Evolutionary conservation across 2,113 vertebrate genomes (phyloP).

Genomic region (Gopherus evgoodei): DNA sequence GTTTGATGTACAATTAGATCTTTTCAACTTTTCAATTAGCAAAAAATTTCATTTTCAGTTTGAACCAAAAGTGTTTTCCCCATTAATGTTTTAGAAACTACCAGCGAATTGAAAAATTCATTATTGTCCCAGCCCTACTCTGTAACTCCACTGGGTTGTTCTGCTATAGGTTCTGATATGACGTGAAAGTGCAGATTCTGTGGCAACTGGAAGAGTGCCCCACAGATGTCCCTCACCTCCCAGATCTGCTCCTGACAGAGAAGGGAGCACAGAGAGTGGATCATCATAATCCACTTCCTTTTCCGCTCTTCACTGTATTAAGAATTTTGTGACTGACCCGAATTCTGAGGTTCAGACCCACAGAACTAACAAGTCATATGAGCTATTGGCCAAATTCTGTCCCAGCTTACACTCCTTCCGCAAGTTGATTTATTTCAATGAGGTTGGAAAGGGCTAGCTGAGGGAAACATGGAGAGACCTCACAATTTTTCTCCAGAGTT

Average conservation of each 20-base stretch:
- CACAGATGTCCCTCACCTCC: not conserved
- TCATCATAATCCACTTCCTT: not conserved
- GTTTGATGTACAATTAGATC: not conserved
- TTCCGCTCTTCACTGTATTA: not conserved
- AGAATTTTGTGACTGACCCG: not conserved
- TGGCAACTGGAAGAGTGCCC: not conserved
- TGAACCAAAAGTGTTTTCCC: not conserved
- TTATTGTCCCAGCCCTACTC: not conserved
- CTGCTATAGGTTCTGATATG: not conserved
- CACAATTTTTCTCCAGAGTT: not conserved
- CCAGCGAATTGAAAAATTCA: not conserved
- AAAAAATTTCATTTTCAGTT: not conserved
- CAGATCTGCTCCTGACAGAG: not conserved
- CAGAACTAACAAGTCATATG: not conserved
- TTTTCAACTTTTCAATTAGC: not conserved
- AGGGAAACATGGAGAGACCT: not conserved
- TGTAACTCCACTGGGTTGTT: not conserved
- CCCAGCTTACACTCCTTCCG: not conserved
- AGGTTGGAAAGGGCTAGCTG: not conserved
- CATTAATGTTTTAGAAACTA: not conserved
- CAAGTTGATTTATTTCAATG: not conserved
- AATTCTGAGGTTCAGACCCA: not conserved
- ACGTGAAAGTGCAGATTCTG: not conserved
- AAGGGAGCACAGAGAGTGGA: not conserved
- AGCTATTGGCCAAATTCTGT: accelerated